A percentile compares a stretch with the other conserved stretches of the same genome.
Conservation (phyloP, 2,888 invertebrate genomes). For the Agrypnus murinus region DNA sequence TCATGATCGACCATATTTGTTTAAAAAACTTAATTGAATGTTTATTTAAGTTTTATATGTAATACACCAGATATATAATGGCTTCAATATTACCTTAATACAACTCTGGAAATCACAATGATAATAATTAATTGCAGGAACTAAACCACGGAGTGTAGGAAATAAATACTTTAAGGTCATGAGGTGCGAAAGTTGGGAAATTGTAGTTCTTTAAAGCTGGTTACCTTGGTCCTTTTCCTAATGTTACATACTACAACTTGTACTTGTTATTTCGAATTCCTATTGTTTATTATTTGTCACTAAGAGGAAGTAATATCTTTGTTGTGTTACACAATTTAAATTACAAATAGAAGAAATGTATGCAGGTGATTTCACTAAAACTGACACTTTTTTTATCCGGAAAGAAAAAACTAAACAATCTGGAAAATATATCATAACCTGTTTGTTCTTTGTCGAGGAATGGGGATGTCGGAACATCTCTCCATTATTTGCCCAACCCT, state of each 20-base stretch:
- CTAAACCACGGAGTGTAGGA: conserved; percentile 9
- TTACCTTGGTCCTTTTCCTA: conserved; percentile 31
- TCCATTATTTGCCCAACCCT: no score
- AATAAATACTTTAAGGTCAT: conserved; percentile 19
- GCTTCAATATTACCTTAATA: neutral
- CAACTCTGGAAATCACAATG: conserved; percentile 5
- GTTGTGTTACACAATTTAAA: no score
- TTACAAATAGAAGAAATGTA: no score
- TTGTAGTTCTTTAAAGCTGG: conserved; percentile 24
- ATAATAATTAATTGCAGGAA: conserved; percentile 22
- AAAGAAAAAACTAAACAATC: no score
- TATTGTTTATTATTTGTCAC: conserved; percentile 1
- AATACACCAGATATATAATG: neutral
- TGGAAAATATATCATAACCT: no score
- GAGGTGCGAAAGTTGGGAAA: conserved; percentile 28
- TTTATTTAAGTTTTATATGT: neutral
- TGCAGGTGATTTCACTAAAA: no score
- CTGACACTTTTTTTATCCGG: no score
- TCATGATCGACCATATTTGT: conserved; percentile 34
- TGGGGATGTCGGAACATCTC: no score
- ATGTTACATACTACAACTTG: conserved; percentile 17
- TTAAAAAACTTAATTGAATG: neutral
- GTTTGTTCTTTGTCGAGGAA: no score
- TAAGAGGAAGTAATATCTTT: conserved; percentile 9
- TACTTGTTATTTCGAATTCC: conserved; percentile 7